Evolutionary conservation across 2,113 vertebrate species (phyloP).

Genomic region (Jacana jacana): DNA sequence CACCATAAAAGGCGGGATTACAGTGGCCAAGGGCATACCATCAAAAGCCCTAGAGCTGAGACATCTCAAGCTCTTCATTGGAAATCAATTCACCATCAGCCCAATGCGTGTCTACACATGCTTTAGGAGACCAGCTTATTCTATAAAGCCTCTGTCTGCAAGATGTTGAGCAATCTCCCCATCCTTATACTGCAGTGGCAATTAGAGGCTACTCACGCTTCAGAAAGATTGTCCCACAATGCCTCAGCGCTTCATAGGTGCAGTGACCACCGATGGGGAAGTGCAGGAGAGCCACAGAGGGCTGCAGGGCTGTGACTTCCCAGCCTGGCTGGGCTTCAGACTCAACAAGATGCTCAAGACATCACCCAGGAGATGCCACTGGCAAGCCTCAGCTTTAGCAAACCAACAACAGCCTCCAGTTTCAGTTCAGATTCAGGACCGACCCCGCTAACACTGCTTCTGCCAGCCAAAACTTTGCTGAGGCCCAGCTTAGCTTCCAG

Average conservation of each 20-base stretch:
- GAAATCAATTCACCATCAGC: not conserved
- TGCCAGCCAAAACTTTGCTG: not conserved
- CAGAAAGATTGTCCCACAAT: not conserved
- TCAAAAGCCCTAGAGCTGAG: not conserved
- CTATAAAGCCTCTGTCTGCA: rapidly evolving
- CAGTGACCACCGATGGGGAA: not conserved
- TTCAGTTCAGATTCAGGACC: not conserved
- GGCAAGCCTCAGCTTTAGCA: not conserved
- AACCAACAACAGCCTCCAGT: not conserved
- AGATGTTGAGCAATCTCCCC: too few relatives aligned
- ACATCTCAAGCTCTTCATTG: not conserved
- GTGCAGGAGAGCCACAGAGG: not conserved
- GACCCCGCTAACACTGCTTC: not conserved
- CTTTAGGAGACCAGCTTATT: not conserved
- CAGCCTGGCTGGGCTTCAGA: not conserved
- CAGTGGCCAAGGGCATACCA: not conserved
- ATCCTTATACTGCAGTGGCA: not conserved
- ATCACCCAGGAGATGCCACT: not conserved
- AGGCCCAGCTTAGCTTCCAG: not conserved
- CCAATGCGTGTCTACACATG: not conserved
- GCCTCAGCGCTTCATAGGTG: not conserved
- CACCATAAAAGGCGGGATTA: not conserved
- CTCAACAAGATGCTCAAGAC: not conserved
- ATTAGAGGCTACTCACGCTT: not conserved
- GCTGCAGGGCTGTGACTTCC: not conserved